Base-by-base conservation (phyloP, 2,113 vertebrate genomes). In the Blennius ocellaris region DNA sequence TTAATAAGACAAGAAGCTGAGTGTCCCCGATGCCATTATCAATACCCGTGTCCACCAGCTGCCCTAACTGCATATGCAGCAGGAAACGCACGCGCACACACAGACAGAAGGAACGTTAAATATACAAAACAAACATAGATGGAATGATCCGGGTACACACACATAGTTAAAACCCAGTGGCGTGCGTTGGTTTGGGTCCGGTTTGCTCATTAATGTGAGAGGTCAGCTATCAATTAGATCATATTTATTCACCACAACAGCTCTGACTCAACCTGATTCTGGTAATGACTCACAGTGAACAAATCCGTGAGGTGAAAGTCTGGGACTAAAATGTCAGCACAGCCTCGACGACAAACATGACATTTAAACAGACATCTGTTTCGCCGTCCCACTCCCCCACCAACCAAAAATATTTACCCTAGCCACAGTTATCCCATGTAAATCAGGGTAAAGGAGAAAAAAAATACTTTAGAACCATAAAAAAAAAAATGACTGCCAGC, bases 1-100 rank as follows among this genome's bases (percentile, higher is more conserved):
- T 96, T 95, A 96, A 96, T 96, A 94, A 94, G 94, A 95, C 93
- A 92, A 90, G 91, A 89, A 94, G 92, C 94, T 71, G 80, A 86
- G 89, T 91, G 85, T 94, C 91, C 80, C 90, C 83, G 44, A 69
- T 70, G 83, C 89, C 90, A 93, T 93, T 84, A 93, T 96, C 90
- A 92, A 93, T 93, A 92, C 83, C 85, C 38, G 47, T 65, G 85
- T 67, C 86, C 85, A 87, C 76, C 65, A 75, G 86, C 74, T 30
- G 69, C 66, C 84, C 77, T 47, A 74, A 71, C 59, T 79, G 80
- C 85, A 88, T 87, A 88, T 84, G 85, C 73, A 87, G 76, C 36
- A 57, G 64, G 58, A 87, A 73, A 50, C 78, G 38, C 51, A 49
- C 66, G 41, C 7, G 41, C 7, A 5, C 63, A 56, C 12, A 16